Evolutionary conservation across 1,140 invertebrate genomes (phyloP), one percentile per base, ranked within the genome.

Genomic region (Drosophila persimilis): DNA sequence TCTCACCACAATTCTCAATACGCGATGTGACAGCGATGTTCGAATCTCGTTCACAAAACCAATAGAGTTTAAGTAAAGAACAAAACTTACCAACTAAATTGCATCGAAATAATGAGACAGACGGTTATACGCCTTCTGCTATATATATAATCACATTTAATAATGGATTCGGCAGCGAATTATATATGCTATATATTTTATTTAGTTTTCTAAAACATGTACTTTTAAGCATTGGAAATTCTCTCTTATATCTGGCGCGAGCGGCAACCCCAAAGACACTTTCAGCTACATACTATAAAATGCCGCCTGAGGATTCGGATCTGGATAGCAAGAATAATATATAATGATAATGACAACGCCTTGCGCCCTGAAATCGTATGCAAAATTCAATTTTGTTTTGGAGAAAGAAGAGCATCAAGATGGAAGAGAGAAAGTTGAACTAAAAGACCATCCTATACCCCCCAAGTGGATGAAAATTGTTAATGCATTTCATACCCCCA

Each of bases 11-110:
- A 45, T 95, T 94, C 90, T 95, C 94, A 83, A 96, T 96, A 84
- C 94, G 94, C 80, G 95, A 96, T 90, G 95, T 96, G 93, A 94
- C 95, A 62, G 95, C 95, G 45, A 94, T 96, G 78, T 96, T 96
- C 91, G 95, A 96, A 92, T 93, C 92, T 78, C 93, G 93, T 89
- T 93, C 92, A 77, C 90, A 91, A 85, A 91, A 91, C 63, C 90
- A 91, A 77, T 89, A 89, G 84, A 71, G 13, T 11, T 59, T 86
- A 65, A 80, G 52, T 31, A 54, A 64, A 39, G 60, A 22, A 56
- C 35, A 39, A 39, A 39, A 39, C 13, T 39, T 59, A 78, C 47
- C 50, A 63, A 64, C 64, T 76, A 76, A 39, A 58, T 45, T 64
- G 75, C 81, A 86, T 81, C 81, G 81, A 88, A 70, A 78, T 67